Evolutionary conservation across 2,113 vertebrate genomes (phyloP).

Genomic region (Zonotrichia leucophrys): DNA sequence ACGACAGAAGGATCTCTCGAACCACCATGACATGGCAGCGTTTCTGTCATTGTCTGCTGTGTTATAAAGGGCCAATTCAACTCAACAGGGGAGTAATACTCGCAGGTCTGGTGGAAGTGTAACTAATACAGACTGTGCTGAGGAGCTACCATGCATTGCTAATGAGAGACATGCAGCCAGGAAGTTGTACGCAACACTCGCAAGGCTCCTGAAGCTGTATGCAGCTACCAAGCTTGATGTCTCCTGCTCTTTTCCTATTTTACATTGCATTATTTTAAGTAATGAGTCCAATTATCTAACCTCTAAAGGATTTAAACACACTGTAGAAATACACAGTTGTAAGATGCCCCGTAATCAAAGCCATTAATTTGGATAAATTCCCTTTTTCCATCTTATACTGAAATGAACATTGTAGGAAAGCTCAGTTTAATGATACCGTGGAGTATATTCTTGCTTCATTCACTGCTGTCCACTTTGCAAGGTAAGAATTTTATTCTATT

Average conservation of each 20-base stretch:
- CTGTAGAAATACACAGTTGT: conserved; percentile 5
- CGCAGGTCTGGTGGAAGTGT: conserved; percentile 62
- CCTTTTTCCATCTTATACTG: conserved; percentile 78
- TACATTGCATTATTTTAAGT: not conserved
- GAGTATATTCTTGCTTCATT: conserved; percentile 81
- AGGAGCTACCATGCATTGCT: conserved; percentile 73
- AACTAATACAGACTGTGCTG: conserved; percentile 75
- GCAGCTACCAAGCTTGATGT: conserved; percentile 24
- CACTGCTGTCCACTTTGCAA: conserved; percentile 83
- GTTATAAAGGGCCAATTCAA: conserved; percentile 63
- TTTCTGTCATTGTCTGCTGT: conserved; percentile 58
- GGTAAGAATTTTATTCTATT: conserved; percentile 78
- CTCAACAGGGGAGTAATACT: conserved; percentile 10
- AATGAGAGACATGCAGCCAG: conserved; percentile 72
- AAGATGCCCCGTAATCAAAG: conserved; percentile 84
- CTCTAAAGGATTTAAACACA: conserved; percentile 13
- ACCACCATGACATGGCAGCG: conserved; percentile 16
- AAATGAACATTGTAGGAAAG: conserved; percentile 92
- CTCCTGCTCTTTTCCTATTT: not conserved
- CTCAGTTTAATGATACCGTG: conserved; percentile 88
- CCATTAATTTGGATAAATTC: conserved; percentile 63
- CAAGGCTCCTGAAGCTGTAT: conserved; percentile 41
- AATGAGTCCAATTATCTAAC: not conserved
- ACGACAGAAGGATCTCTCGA: not conserved
- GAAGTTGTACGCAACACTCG: conserved; percentile 12